Evolutionary conservation across 1,140 invertebrate species (phyloP), one percentile per base, ranked within the genome.

Genomic region (Eupristina koningsbergeri): DNA sequence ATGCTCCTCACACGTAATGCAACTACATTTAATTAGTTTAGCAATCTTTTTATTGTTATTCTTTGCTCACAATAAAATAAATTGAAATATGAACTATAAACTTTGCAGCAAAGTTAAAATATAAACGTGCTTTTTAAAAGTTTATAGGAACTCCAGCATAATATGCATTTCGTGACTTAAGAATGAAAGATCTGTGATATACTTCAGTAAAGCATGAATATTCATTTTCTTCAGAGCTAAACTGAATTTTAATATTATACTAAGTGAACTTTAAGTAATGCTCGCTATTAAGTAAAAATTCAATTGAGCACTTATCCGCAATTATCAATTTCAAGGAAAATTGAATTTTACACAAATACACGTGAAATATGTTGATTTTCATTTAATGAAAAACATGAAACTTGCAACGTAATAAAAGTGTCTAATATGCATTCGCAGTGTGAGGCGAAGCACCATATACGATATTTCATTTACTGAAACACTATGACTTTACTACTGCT

Each of bases 141-240:
- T 41, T 71, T 71, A n/a, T 71, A 41, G 0, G 22, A 69, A 11
- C 22, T 0, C 39, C 19, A 41, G 67, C 67, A 41, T 41, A 71
- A 71, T 71, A 71, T 71, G 39, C 67, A 71, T 41, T 34, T 71
- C 67, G 22, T 71, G 67, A 71, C 67, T 71, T 41, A 13, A 71
- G 0, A 67, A 67, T 71, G 34, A 71, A 71, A 71, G 36, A 11
- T n/a, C 19, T n/a, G 17, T 71, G 36, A 41, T 71, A 41, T 71
- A 71, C 67, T 71, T 71, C 67, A n/a, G 9, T 13, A n/a, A 41
- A 1, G 34, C 36, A 41, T 71, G 36, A 71, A 71, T 71, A 71
- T 71, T 71, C 67, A 71, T 71, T 41, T 71, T 71, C 36, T 41
- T 71, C 22, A 8, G 19, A 26, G 26, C 41, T 39, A 71, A 71